These are phyloP conservation scores for Phoebastria nigripes DNA, from an alignment of 2,797 vertebrate species.

Conservation along the genomic window DNA sequence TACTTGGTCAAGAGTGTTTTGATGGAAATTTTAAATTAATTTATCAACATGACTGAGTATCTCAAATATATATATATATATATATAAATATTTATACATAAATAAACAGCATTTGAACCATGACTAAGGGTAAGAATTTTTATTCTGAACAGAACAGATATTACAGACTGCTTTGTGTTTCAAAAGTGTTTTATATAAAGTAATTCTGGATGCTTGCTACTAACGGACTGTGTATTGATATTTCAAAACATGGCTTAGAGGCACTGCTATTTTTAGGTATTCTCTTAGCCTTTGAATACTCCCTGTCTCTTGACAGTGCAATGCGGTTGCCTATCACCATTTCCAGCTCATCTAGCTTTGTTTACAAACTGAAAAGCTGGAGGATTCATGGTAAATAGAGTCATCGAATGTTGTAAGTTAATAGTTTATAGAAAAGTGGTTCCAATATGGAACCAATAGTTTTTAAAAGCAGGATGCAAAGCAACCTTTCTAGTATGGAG, in stretches of 20 bases:
- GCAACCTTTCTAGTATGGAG: background rate
- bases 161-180: background rate
- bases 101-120: constrained; percentile 7
- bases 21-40: background rate
- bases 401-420: background rate
- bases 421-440: background rate
- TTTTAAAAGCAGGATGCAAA: background rate
- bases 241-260: background rate
- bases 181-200: background rate
- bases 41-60: background rate
- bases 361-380: background rate
- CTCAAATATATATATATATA: background rate
- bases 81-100: background rate
- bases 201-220: background rate
- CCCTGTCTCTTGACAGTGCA: background rate
- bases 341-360: background rate
- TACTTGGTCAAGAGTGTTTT: background rate
- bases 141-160: background rate
- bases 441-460: background rate
- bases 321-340: background rate
- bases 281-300: background rate
- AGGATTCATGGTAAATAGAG: background rate
- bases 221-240: background rate
- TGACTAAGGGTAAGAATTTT: constrained; percentile 10
- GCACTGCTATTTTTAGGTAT: background rate